phyloP scores from a whole-genome alignment of 2,113 vertebrate genomes.

The Hiodon alosoides region DNA sequence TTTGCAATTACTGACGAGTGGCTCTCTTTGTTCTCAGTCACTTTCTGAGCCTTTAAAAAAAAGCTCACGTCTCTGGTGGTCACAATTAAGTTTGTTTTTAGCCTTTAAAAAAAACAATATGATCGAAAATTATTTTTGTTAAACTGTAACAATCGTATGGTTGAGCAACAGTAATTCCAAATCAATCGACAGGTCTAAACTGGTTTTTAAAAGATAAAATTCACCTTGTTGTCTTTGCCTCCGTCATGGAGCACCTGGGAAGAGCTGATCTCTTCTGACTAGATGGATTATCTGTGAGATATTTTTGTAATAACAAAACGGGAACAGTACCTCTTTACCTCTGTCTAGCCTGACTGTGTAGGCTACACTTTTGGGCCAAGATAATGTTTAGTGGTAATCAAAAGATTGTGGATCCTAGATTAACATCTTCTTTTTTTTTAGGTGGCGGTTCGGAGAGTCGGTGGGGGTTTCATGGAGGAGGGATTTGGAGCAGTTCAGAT shows the following conservation, averaged over 20 bases:
- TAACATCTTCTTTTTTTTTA: too few species aligned
- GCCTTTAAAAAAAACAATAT: not conserved
- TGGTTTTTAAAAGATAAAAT: conserved; percentile 1
- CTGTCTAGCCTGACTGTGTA: too few species aligned
- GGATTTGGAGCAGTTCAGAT: too few species aligned
- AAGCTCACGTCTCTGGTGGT: too few species aligned
- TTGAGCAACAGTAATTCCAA: conserved; percentile 13
- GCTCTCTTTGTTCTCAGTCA: not conserved
- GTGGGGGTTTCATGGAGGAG: too few species aligned
- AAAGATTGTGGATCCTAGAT: too few species aligned
- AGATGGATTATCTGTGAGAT: not conserved
- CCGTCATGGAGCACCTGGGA: too few species aligned
- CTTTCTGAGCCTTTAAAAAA: not conserved
- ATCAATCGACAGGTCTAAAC: conserved; percentile 9
- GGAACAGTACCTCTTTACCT: too few species aligned
- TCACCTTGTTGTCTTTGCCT: not conserved
- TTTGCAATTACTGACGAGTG: conserved; percentile 10
- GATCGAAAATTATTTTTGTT: not conserved
- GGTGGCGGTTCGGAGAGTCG: too few species aligned
- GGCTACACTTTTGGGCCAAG: too few species aligned
- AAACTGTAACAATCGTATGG: not conserved
- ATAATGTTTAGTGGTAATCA: too few species aligned
- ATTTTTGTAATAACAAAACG: not conserved
- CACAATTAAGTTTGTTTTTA: not conserved
- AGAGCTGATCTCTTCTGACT: too few species aligned